Percentiles rank a stretch among this genome's conserved stretches.
Evolutionary conservation across 2,113 vertebrate genomes (phyloP).

Genomic region (Noctilio leporinus): DNA sequence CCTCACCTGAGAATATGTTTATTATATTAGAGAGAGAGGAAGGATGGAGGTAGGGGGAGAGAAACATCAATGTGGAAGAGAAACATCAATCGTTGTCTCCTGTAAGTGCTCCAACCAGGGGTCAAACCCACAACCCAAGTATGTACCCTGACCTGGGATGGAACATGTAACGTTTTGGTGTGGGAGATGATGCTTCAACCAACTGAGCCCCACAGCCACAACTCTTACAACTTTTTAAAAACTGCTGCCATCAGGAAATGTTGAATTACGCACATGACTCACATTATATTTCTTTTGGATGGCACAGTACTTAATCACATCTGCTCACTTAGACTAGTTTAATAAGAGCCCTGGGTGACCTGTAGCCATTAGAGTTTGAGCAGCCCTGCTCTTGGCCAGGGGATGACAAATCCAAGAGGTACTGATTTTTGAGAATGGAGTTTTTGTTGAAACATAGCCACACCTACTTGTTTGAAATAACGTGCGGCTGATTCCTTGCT

Average conservation of each 20-base stretch:
- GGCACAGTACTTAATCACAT: accelerated
- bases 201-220: too few relatives aligned
- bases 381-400: not conserved
- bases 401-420: not conserved
- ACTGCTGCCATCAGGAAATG: not conserved
- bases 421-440: not conserved
- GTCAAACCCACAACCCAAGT: too few relatives aligned
- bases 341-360: not conserved
- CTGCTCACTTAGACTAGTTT: not conserved
- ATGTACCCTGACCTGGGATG: too few relatives aligned
- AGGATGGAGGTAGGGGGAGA: too few relatives aligned
- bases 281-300: not conserved
- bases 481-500: too few relatives aligned
- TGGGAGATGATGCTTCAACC: too few relatives aligned
- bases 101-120: too few relatives aligned
- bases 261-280: not conserved
- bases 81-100: too few relatives aligned
- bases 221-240: not conserved
- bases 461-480: accelerated
- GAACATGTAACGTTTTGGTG: too few relatives aligned
- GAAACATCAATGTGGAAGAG: too few relatives aligned
- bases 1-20: too few relatives aligned
- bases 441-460: not conserved
- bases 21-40: too few relatives aligned
- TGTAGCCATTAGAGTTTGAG: not conserved